Conservation (phyloP, 2,797 vertebrate species). For the Simalia tracyae region DNA sequence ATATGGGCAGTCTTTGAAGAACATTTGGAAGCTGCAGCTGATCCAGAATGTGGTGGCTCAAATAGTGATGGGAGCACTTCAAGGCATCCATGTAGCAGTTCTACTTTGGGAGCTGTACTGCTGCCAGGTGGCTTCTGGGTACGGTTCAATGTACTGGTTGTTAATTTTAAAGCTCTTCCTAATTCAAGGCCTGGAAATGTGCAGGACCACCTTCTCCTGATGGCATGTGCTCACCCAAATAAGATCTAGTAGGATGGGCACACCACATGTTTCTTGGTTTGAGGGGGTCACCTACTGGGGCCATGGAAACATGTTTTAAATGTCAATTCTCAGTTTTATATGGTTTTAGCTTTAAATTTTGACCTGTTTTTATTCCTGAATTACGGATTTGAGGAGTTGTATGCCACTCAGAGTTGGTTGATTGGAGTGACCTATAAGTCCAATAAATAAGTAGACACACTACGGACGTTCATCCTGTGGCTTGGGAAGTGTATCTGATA, state of each 20-base stretch:
- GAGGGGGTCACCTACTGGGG: background rate
- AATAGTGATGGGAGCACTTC: background rate
- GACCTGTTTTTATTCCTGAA: background rate
- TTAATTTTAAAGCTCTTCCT: background rate
- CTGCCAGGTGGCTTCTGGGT: background rate
- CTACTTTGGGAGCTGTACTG: background rate
- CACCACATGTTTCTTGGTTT: background rate
- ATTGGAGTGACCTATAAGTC: background rate
- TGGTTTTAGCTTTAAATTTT: too few species aligned
- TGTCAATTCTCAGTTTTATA: background rate
- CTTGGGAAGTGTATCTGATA: background rate
- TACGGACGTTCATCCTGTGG: background rate
- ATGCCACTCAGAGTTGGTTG: background rate
- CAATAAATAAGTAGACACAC: background rate
- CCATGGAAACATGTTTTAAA: background rate
- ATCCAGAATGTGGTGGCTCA: background rate
- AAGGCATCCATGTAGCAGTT: background rate
- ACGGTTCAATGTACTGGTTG: background rate
- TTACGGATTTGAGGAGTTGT: background rate
- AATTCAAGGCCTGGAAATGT: background rate
- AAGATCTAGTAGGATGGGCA: background rate
- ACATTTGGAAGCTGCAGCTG: background rate
- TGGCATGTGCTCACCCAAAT: background rate
- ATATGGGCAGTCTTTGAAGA: background rate
- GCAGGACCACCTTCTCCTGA: background rate